Evolutionary conservation across 2,113 vertebrate genomes (phyloP).

Genomic region (Nesogale talazaci): DNA sequence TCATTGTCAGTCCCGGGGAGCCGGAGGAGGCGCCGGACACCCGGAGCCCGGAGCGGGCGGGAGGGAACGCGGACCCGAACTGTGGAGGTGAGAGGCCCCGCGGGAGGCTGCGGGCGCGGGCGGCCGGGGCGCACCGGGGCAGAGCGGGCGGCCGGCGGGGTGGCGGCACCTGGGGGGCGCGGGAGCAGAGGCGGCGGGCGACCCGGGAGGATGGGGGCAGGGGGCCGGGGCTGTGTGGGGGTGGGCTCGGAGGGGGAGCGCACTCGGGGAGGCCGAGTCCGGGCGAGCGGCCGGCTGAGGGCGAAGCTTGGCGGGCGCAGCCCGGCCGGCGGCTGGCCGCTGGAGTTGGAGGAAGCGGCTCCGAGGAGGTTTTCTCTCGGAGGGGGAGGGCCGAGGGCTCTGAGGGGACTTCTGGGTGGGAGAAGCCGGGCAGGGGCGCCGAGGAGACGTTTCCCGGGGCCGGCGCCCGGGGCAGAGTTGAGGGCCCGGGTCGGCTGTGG

Average conservation of each 20-base stretch:
- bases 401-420: conserved; percentile 56
- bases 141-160: background rate
- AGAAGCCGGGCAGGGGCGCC: conserved; percentile 30
- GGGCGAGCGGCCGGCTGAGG: background rate
- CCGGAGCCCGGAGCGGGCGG: background rate
- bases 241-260: conserved; percentile 21
- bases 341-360: conserved; percentile 55
- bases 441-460: background rate
- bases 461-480: background rate
- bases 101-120: background rate
- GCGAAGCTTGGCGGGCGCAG: conserved; percentile 12
- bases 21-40: conserved; percentile 77
- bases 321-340: conserved; percentile 7
- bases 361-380: background rate
- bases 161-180: background rate
- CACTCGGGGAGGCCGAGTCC: background rate
- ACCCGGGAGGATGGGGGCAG: background rate
- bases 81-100: conserved; percentile 64
- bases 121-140: background rate
- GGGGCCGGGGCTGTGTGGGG: background rate
- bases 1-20: conserved; percentile 86
- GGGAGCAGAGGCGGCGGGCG: conserved; percentile 10
- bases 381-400: conserved; percentile 58
- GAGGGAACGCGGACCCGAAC: conserved; percentile 61
- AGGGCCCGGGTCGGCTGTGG: background rate